phyloP scores from a whole-genome alignment of 2,113 vertebrate genomes.

The Myotis lucifugus region DNA sequence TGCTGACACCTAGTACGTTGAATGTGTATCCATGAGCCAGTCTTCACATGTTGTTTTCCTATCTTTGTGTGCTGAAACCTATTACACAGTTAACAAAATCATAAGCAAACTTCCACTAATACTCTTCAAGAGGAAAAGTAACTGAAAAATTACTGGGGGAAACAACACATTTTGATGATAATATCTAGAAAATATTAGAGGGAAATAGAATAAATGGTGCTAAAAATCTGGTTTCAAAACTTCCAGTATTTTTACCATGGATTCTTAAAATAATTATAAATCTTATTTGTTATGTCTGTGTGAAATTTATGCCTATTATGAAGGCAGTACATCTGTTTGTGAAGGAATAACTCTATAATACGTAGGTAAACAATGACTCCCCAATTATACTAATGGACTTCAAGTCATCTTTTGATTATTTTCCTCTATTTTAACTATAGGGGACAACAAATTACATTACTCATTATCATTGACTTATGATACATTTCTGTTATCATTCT shows the following conservation, averaged over 20 bases:
- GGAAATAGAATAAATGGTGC: neutral
- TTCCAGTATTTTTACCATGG: neutral
- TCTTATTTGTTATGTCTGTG: neutral
- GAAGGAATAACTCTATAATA: neutral
- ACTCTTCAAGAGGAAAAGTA: neutral
- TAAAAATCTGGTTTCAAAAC: neutral
- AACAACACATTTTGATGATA: neutral
- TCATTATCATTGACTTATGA: neutral
- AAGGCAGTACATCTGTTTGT: neutral
- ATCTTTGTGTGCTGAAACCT: neutral
- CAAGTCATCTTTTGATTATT: slow-evolving; percentile 32
- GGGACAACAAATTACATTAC: neutral
- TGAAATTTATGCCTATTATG: neutral
- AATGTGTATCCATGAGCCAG: neutral
- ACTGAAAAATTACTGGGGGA: neutral
- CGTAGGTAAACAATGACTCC: neutral
- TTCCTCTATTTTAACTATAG: slow-evolving; percentile 3
- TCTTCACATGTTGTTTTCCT: neutral
- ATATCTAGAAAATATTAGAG: neutral
- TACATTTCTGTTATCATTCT: neutral
- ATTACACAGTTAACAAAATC: neutral
- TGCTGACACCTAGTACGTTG: neutral
- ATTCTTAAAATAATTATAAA: slow-evolving; percentile 23
- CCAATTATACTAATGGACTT: neutral
- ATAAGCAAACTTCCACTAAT: neutral